phyloP scores from a whole-genome alignment of 23 tunicate species.

The Trididemnum miniatum region DNA sequence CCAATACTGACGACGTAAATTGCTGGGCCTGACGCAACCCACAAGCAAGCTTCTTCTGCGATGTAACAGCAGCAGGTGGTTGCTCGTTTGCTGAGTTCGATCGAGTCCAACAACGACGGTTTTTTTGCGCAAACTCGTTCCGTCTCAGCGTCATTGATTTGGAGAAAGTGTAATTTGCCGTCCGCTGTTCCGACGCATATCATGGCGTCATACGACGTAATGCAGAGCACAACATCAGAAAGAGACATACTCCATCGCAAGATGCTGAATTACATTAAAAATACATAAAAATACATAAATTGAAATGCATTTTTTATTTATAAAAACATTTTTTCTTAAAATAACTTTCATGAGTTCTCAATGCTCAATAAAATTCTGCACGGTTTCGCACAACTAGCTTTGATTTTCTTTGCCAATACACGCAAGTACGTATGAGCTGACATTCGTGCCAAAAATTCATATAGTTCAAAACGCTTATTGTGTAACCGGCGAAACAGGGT shows the following conservation, averaged over 20 bases:
- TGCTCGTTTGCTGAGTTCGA: constrained; percentile 56
- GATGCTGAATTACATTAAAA: constrained; percentile 40
- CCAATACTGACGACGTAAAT: constrained; percentile 52
- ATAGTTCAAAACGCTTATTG: too few species aligned
- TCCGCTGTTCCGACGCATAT: constrained; percentile 66
- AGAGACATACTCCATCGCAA: constrained; percentile 72
- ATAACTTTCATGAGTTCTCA: too few species aligned
- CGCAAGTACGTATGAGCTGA: too few species aligned
- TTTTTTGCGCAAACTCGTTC: constrained; percentile 9
- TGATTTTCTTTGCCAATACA: too few species aligned
- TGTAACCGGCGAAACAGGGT: too few species aligned
- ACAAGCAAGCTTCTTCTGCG: constrained; percentile 15
- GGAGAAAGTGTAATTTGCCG: constrained; percentile 60
- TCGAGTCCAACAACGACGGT: constrained; percentile 43
- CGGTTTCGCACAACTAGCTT: too few species aligned
- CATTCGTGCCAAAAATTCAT: too few species aligned
- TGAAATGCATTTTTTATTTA: too few species aligned
- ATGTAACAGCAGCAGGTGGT: constrained; percentile 46
- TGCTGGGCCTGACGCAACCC: constrained; percentile 72
- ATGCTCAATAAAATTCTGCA: too few species aligned
- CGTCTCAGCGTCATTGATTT: constrained; percentile 15
- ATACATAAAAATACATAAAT: too few species aligned
- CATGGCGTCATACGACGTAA: constrained; percentile 1
- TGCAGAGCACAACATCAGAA: constrained; percentile 59
- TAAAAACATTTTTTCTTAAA: too few species aligned